Evolutionary conservation across 2,113 vertebrate species (phyloP).

Genomic region (Parus major): DNA sequence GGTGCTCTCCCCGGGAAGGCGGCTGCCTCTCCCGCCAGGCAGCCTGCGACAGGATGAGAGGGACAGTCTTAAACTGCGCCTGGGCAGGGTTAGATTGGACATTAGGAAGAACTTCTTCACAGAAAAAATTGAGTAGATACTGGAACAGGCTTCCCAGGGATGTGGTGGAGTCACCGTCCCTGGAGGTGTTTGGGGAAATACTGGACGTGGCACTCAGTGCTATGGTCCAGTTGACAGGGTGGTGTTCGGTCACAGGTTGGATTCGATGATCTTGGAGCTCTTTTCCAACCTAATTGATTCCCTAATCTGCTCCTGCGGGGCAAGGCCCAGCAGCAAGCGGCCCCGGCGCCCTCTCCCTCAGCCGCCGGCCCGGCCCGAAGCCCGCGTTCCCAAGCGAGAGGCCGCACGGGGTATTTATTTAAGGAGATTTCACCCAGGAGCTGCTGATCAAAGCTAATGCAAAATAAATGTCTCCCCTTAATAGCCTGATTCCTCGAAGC

Average conservation of each 20-base stretch:
- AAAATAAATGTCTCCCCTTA: constrained; percentile 74
- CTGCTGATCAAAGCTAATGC: constrained; percentile 74
- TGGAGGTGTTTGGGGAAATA: background rate
- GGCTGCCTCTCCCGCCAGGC: background rate
- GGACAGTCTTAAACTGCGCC: background rate
- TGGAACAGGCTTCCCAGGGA: background rate
- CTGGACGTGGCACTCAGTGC: background rate
- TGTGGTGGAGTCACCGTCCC: background rate
- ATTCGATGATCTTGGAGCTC: no score
- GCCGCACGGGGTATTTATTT: constrained; percentile 58
- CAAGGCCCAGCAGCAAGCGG: background rate
- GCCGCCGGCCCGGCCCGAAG: background rate
- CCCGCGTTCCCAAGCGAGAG: background rate
- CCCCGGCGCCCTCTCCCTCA: background rate
- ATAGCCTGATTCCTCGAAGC: constrained; percentile 74
- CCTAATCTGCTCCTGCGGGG: background rate
- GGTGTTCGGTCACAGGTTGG: background rate
- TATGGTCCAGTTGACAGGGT: background rate
- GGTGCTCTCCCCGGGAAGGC: background rate
- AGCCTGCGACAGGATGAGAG: background rate
- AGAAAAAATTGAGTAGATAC: background rate
- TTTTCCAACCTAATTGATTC: background rate
- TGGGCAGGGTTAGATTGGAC: background rate
- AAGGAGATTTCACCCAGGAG: constrained; percentile 67
- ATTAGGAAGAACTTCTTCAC: background rate